Base-by-base conservation (phyloP, 2,888 invertebrate species). In the Busseola fusca region DNA sequence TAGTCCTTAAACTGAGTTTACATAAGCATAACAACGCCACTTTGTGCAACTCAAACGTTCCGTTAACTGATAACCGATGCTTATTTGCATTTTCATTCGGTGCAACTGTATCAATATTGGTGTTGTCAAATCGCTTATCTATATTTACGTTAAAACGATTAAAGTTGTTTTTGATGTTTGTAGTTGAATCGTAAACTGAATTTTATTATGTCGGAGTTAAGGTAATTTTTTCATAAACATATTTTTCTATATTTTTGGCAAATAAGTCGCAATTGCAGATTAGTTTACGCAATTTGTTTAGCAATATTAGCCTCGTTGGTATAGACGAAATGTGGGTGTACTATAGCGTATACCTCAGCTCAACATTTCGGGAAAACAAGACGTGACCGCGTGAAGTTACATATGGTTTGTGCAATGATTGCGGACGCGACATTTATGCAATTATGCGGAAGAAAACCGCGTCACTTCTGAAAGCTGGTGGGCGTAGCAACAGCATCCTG, bases 41-140 rank as follows among this genome's bases (percentile, higher is more conserved):
- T 67, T 71, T 85, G 73, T 86, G 71, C 64, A 74, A 82, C 78
- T 56, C 60, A 81, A 75, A 80, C 75, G 80, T 77, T 74, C 84
- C 82, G 84, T 86, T 76, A 72, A 25, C 73, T 78, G 88, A 89
- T 89, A 88, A 84, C 80, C 74, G 84, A 76, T 84, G 83, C 80
- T 78, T 87, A 84, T 87, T 84, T 81, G 75, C 74, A 62, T 82
- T 77, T 69, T 60, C 25, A 69, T 78, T 76, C 59, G 63, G 65
- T 74, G 84, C 86, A 84, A 74, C 84, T 84, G 84, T 86, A 74
- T 82, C 82, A 82, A 84, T 76, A 81, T 82, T 78, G 63, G 66
- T 69, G 30, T 52, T 84, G 70, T 78, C 67, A 73, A 81, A 68
- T 72, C 57, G 64, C 66, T 81, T 86, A 85, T 85, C 81, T 76